Conservation (phyloP, 2,113 vertebrate species). For the Heliornis fulica region DNA sequence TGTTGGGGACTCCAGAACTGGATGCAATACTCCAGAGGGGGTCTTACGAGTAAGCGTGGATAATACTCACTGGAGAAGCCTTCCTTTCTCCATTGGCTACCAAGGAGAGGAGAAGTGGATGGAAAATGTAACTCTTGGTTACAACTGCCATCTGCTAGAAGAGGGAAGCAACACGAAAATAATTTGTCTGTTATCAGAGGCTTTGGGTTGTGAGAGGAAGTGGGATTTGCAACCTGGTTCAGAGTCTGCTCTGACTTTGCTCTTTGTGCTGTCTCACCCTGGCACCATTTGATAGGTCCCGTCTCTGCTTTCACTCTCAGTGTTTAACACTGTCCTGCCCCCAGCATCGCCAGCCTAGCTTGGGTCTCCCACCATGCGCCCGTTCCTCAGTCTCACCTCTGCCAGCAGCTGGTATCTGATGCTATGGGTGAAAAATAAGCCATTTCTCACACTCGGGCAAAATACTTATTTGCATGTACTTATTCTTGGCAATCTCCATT, state of each 20-base stretch:
- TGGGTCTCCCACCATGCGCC: background rate
- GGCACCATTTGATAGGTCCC: background rate
- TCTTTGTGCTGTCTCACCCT: background rate
- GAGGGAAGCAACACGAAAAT: background rate
- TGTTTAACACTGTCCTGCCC: background rate
- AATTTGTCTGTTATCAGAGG: background rate
- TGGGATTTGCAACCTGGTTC: background rate
- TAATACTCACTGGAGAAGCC: no score
- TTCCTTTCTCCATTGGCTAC: background rate
- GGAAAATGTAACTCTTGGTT: background rate
- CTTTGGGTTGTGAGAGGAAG: background rate
- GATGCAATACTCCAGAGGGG: no score
- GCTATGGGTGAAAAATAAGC: background rate
- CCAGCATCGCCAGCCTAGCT: background rate
- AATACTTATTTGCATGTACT: background rate
- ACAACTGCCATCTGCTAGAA: background rate
- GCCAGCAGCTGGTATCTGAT: background rate
- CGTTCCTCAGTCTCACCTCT: background rate
- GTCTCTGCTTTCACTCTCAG: background rate
- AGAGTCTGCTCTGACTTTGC: background rate
- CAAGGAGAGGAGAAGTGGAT: background rate
- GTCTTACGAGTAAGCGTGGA: no score
- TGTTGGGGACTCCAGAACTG: no score
- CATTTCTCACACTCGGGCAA: background rate
- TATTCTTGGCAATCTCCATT: background rate